Evolutionary conservation across 2,888 invertebrate genomes (phyloP).

Genomic region (Cyrtodaria siliqua): DNA sequence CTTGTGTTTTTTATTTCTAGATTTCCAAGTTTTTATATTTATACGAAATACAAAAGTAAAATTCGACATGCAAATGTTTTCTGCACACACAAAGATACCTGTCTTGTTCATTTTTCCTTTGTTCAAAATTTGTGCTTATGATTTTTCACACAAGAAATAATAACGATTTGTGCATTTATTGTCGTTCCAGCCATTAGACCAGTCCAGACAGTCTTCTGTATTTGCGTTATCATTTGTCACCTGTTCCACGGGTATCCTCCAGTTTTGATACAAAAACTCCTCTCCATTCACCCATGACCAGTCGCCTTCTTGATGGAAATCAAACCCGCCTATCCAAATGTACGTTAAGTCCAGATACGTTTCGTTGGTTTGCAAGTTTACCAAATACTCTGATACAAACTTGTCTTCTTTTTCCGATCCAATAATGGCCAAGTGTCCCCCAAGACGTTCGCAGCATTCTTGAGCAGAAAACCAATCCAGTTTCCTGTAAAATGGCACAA

Average conservation of each 20-base stretch:
- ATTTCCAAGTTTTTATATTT: too few species aligned
- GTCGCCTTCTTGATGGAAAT: neutral
- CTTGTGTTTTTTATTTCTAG: too few species aligned
- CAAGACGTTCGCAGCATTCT: conserved; percentile 35
- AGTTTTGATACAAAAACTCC: conserved; percentile 6
- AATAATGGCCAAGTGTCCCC: conserved; percentile 31
- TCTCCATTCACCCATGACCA: conserved; percentile 34
- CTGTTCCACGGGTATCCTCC: neutral
- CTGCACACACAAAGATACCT: too few species aligned
- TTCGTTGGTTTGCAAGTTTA: neutral
- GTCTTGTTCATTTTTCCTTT: too few species aligned
- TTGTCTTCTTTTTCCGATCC: conserved; percentile 14
- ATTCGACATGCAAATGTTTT: too few species aligned
- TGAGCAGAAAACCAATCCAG: conserved; percentile 26
- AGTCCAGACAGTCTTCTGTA: neutral
- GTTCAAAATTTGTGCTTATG: too few species aligned
- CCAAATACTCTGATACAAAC: conserved; percentile 4
- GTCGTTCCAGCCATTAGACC: conserved; percentile 2
- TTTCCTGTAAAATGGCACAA: conserved; percentile 21
- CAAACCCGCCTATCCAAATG: conserved; percentile 28
- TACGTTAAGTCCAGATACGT: neutral
- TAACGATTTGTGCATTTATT: conserved; percentile 6
- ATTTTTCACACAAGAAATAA: conserved; percentile 33
- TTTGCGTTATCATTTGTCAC: neutral
- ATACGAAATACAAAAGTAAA: too few species aligned